Base-by-base conservation (phyloP, 2,797 vertebrate genomes). In the Danio choprae region DNA sequence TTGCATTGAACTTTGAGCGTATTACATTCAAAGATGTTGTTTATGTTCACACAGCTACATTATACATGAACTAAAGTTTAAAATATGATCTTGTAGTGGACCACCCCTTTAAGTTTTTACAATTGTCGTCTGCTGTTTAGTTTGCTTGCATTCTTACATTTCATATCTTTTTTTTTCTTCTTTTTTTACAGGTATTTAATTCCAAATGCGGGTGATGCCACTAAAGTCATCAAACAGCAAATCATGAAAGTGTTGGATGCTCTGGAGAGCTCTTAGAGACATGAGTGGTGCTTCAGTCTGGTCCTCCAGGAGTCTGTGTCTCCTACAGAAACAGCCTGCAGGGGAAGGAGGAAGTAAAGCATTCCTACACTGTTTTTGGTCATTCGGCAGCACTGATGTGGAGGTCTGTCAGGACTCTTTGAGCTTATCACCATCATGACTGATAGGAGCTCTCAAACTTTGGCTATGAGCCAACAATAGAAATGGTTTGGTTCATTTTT, bases 201-300 rank as follows among this genome's bases (percentile, higher is more conserved):
- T 90, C 97, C 98, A 86, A 96, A 99, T 56, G 98, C 98, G 36
- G 97, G 97, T n/a, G 98, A 99, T 44, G 98, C 98, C 88, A 99
- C 98, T 84, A 99, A 98, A 93, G 96, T 95, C 92, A 99, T 99
- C 90, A 99, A 99, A 92, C 98, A 98, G 92, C 98, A 99, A 93
- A 99, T 99, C 91, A 99, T 99, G 96, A 99, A 97, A 91, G 97
- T 99, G 83, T 92, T 99, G 38, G 98, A 99, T 81, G 98, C 97
- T 68, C 93, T 99, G 92, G 98, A 99, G 91, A 98, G 95, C 91
- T 98, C 96, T 81, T 96, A 94, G 90, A 71, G 18, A 38, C 29
- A 36, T 16, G 8, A 22, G 44, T 29, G 76, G n/a, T 40, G 46
- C 46, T 69, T 68, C 43, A 53, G 62, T 78, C 63, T 16, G 69